Percentiles rank a stretch among this genome's conserved stretches.
Evolutionary conservation across 2,797 vertebrate genomes (phyloP).

Genomic region (Podargus strigoides): DNA sequence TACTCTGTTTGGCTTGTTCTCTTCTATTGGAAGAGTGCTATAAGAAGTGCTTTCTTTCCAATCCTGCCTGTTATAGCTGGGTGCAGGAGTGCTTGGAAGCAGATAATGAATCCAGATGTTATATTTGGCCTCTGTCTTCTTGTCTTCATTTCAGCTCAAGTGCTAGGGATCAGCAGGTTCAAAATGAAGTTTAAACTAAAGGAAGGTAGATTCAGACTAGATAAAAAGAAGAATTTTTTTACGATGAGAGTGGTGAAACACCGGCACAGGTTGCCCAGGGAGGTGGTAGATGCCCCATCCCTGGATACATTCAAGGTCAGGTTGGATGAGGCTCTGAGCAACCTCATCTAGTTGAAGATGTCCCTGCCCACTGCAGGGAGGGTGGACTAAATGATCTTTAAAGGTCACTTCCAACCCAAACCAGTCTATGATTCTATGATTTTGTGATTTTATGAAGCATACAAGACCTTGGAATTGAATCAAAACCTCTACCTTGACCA

Average conservation of each 20-base stretch:
- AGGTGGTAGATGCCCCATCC: not conserved
- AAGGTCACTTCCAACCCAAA: not conserved
- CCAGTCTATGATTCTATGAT: not conserved
- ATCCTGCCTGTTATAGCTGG: not conserved
- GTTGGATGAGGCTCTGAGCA: not conserved
- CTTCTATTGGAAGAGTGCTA: not conserved
- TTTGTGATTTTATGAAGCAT: not conserved
- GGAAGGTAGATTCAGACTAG: not conserved
- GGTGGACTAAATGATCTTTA: not conserved
- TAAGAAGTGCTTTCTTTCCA: not conserved
- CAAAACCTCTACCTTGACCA: not conserved
- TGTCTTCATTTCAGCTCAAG: not conserved
- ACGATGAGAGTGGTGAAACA: rapidly evolving
- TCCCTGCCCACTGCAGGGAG: not conserved
- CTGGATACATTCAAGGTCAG: not conserved
- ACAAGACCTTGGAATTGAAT: not conserved
- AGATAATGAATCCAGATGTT: not conserved
- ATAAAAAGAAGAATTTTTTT: not conserved
- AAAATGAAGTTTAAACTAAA: not conserved
- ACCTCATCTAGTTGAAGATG: not conserved
- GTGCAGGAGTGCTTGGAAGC: rapidly evolving
- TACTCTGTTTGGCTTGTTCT: not conserved
- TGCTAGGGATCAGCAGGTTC: not conserved
- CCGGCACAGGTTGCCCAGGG: not conserved
- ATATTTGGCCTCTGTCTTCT: not conserved